Conservation (phyloP, 2,888 invertebrate genomes). For the Ceraclea dissimilis region DNA sequence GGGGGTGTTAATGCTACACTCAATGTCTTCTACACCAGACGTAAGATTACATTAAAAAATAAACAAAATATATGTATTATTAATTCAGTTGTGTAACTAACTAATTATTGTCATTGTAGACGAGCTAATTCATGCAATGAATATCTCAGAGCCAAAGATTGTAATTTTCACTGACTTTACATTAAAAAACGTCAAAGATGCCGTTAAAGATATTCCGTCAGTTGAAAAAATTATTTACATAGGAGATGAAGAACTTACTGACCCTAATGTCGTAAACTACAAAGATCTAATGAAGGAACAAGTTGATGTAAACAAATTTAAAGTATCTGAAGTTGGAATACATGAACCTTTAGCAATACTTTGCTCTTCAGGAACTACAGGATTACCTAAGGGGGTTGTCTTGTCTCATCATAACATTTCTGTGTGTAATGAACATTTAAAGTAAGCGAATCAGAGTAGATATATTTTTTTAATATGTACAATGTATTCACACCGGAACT, state of each 20-base stretch:
- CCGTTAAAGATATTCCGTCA: conserved; percentile 44
- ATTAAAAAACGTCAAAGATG: conserved; percentile 48
- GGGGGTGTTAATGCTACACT: conserved; percentile 55
- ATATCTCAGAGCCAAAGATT: conserved; percentile 61
- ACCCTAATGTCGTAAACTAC: conserved; percentile 38
- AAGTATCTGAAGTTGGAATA: conserved; percentile 44
- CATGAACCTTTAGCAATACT: conserved; percentile 38
- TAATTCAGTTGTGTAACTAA: too few species aligned
- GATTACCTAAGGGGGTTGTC: conserved; percentile 60
- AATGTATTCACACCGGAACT: too few species aligned
- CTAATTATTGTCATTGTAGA: conserved; percentile 44
- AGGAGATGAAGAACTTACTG: conserved; percentile 39
- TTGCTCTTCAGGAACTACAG: conserved; percentile 65
- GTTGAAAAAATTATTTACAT: conserved; percentile 52
- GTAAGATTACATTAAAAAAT: conserved; percentile 32
- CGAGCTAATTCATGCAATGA: conserved; percentile 61
- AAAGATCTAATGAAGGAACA: conserved; percentile 34
- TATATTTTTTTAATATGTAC: too few species aligned
- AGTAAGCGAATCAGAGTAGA: too few species aligned
- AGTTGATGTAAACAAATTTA: conserved; percentile 35
- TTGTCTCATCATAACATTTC: conserved; percentile 53
- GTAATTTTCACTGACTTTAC: conserved; percentile 59
- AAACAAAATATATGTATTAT: too few species aligned
- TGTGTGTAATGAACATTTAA: conserved; percentile 25
- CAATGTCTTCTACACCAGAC: conserved; percentile 55